These are phyloP conservation scores for Apamea anceps DNA, from an alignment of 2,888 invertebrate species.

Conservation along the genomic window DNA sequence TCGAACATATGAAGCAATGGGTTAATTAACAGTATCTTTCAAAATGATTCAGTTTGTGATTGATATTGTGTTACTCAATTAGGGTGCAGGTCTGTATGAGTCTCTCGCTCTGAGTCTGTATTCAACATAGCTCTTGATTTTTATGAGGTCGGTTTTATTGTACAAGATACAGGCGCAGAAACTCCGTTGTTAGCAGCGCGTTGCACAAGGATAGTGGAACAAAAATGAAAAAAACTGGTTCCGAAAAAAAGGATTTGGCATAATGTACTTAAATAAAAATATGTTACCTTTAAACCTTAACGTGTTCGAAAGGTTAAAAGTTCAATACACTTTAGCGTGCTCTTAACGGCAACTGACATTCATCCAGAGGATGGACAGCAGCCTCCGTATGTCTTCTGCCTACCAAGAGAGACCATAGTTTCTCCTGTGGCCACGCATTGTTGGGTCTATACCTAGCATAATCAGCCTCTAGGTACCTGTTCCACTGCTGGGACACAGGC, in stretches of 20 bases:
- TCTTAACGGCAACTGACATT: not conserved
- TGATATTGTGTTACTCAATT: too few species aligned
- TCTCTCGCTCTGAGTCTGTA: not conserved
- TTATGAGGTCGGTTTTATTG: too few species aligned
- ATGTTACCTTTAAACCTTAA: not conserved
- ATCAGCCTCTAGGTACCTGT: too few species aligned
- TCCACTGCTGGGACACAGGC: too few species aligned
- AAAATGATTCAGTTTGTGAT: too few species aligned
- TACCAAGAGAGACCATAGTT: not conserved
- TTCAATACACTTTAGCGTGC: not conserved
- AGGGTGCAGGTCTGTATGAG: too few species aligned
- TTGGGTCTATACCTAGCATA: too few species aligned
- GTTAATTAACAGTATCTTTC: too few species aligned
- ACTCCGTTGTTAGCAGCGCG: not conserved
- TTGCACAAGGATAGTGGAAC: slow-evolving; percentile 12
- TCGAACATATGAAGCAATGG: too few species aligned
- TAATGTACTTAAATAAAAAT: not conserved
- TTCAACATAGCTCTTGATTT: not conserved
- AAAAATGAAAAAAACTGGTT: slow-evolving; percentile 12
- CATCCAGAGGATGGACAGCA: not conserved
- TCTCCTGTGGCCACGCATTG: not conserved
- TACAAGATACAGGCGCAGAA: not conserved
- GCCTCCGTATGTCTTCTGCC: not conserved
- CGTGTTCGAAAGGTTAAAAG: not conserved
- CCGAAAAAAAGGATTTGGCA: not conserved